A percentile compares a stretch with the other conserved stretches of the same genome.
Evolutionary conservation across 2,797 vertebrate species (phyloP).

Genomic region (Limnodromus scolopaceus): DNA sequence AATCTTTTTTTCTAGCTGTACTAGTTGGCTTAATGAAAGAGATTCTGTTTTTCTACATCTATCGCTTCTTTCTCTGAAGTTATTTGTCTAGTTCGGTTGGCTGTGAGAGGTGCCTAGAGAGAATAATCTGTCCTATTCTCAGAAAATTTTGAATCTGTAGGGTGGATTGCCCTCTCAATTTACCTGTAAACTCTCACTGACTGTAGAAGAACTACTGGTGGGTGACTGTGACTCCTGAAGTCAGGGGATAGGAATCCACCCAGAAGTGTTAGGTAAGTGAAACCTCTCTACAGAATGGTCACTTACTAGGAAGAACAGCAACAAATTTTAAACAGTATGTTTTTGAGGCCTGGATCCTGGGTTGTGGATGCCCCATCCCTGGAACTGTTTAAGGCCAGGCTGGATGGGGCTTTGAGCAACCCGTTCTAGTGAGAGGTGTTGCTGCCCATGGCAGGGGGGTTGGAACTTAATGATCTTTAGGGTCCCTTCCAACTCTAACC

Average conservation of each 20-base stretch:
- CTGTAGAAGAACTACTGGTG: neutral
- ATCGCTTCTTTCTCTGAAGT: neutral
- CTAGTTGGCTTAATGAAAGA: neutral
- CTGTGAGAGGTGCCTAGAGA: neutral
- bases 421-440: neutral
- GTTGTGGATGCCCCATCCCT: neutral
- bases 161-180: neutral
- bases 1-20: neutral
- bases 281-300: neutral
- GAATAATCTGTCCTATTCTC: neutral
- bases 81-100: neutral
- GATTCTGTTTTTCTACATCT: neutral
- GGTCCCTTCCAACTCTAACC: neutral
- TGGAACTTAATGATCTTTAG: neutral
- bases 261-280: neutral
- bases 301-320: neutral
- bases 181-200: neutral
- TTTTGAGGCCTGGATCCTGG: neutral
- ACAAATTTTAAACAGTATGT: neutral
- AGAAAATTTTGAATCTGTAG: neutral
- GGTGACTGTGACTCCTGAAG: neutral
- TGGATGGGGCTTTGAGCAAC: neutral
- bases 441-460: neutral
- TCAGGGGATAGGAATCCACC: neutral
- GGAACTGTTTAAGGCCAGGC: neutral